Conservation (phyloP, 2,888 invertebrate genomes). For the Cacoxenus indagator region DNA sequence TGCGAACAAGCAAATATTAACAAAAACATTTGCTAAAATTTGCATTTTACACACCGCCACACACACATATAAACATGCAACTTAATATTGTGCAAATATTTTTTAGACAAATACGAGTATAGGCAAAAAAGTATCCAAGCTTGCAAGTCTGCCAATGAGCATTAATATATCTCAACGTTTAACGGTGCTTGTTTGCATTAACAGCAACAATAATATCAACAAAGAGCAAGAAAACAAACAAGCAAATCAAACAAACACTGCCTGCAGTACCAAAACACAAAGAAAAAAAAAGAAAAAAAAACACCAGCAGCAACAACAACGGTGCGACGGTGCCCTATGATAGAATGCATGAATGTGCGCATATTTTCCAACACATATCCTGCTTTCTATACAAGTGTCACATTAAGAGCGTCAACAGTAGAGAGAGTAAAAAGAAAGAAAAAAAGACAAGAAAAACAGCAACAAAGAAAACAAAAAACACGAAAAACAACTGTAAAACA, state of each 20-base stretch:
- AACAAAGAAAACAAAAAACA: conserved; percentile 3
- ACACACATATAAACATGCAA: conserved; percentile 22
- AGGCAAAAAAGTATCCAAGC: background rate
- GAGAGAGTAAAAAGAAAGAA: too few species aligned
- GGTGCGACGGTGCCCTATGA: background rate
- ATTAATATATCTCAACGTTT: conserved; percentile 31
- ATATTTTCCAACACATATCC: conserved; percentile 13
- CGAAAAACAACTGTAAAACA: background rate
- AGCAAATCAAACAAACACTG: too few species aligned
- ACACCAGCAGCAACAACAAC: conserved; percentile 3
- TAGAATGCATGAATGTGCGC: background rate
- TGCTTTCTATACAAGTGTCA: conserved; percentile 21
- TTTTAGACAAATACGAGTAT: conserved; percentile 11
- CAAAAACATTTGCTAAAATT: background rate
- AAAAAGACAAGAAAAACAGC: conserved; percentile 10
- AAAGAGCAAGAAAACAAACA: conserved; percentile 13
- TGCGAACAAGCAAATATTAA: background rate
- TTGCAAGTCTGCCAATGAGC: conserved; percentile 26
- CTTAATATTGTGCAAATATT: conserved; percentile 41
- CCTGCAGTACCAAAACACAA: background rate
- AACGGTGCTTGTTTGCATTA: conserved; percentile 35
- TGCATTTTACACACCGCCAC: background rate
- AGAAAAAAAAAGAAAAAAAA: background rate
- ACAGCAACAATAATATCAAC: conserved; percentile 23
- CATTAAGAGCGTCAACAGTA: conserved; percentile 26